Evolutionary conservation across 2,113 vertebrate species (phyloP), one percentile per base, ranked within the genome.

Genomic region (Pollimyrus isidori): DNA sequence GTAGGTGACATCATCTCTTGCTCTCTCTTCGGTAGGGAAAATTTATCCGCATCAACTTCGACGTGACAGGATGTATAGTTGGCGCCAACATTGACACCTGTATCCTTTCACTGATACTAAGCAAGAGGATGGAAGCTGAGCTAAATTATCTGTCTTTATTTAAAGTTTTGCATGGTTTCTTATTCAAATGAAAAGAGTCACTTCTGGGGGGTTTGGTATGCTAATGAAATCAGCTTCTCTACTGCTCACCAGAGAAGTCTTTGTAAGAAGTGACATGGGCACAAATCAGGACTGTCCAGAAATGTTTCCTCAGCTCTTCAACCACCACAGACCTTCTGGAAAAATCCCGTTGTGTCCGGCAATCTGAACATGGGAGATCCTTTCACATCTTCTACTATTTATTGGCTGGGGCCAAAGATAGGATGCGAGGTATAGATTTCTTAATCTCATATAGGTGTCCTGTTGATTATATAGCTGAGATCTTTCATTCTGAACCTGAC

Each of bases 371-470:
- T 0, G 98, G 99, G 90, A 94, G 98, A 91, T 97, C 98, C 49
- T 99, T 99, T 92, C 98, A 99, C 93, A 98, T 99, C 93, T 99
- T 99, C 93, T 99, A 99, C 92, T 99, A 98, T 91, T 95, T 99
- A 93, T 95, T 99, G 17, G 97, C 97, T 0, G 98, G 98, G 86
- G 96, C 97, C 80, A 93, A 92, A 53, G 95, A 93, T 91, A 93
- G 95, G 89, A 86, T 91, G 88, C 93, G 87, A 58, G 95, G 95
- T 95, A 89, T 92, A 92, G 19, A n/a, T 62, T 2, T 83, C 26
- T 73, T 35, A 30, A 15, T 73, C n/a, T 1, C 17, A 5, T 26
- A 23, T 13, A 4, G 17, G 45, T 88, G 46, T 39, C 26, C 48
- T 30, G 39, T 49, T 76, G 15, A 30, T 9, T 53, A 26, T 65